These are phyloP conservation scores for Leptodactylus fallax DNA, from an alignment of 2,797 vertebrate genomes.

Conservation along the genomic window DNA sequence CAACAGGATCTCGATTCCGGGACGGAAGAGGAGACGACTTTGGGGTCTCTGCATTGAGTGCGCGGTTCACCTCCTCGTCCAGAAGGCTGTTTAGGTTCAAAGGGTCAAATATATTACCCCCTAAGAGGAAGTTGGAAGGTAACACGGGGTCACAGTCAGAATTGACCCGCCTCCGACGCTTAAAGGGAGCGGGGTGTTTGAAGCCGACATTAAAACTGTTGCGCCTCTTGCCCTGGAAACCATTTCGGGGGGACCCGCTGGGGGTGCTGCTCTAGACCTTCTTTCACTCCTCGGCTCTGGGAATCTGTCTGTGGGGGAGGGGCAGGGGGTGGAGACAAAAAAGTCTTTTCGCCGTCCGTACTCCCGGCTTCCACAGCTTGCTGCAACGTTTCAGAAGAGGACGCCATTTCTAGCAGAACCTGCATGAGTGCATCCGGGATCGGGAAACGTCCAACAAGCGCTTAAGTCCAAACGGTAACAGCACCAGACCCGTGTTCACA, in stretches of 20 bases:
- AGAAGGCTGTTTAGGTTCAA: constrained; percentile 91
- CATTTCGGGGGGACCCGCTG: constrained; percentile 75
- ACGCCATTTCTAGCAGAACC: constrained; percentile 52
- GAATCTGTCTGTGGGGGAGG: background rate
- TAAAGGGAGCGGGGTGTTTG: constrained; percentile 83
- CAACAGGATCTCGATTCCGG: constrained; percentile 81
- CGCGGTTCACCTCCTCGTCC: constrained; percentile 88
- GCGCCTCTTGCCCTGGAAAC: constrained; percentile 78
- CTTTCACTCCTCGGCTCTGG: background rate
- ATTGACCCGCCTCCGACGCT: constrained; percentile 81
- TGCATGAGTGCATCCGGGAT: constrained; percentile 41
- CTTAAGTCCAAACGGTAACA: too few relatives aligned
- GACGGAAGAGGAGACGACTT: constrained; percentile 86
- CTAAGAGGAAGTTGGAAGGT: constrained; percentile 87
- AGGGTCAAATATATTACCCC: constrained; percentile 93
- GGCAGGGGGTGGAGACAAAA: background rate
- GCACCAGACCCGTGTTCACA: background rate
- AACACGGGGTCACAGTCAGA: constrained; percentile 86
- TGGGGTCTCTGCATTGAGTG: constrained; percentile 89
- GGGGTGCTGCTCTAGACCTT: constrained; percentile 32
- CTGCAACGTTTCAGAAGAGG: constrained; percentile 33
- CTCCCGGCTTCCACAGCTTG: constrained; percentile 37
- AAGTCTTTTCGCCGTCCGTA: background rate
- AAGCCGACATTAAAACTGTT: constrained; percentile 79
- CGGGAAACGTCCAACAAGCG: background rate